A percentile compares a stretch with the other conserved stretches of the same genome.
Conservation (phyloP, 2,113 vertebrate genomes). For the Dicaeum eximium region DNA sequence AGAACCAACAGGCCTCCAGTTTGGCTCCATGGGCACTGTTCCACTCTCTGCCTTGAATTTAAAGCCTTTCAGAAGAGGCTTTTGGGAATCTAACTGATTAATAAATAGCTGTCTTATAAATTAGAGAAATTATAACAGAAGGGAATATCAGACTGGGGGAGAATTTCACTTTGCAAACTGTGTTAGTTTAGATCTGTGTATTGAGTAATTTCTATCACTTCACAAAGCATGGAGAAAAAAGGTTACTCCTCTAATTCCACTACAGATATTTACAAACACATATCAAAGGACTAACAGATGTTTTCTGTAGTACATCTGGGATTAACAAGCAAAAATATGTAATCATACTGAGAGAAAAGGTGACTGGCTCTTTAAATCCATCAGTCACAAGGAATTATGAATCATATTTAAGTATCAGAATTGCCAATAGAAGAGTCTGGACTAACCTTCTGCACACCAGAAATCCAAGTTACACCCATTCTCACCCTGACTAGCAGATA, state of each 20-base stretch:
- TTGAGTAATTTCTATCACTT: not conserved
- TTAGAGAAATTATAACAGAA: not conserved
- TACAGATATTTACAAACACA: not conserved
- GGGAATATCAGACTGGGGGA: not conserved
- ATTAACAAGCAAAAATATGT: not conserved
- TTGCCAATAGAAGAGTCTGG: not conserved
- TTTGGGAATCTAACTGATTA: not conserved
- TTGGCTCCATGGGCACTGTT: not conserved
- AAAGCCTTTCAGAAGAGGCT: not conserved
- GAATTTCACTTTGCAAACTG: not conserved
- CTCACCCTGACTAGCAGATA: not conserved
- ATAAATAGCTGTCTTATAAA: not conserved
- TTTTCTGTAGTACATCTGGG: not conserved
- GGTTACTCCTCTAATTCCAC: not conserved
- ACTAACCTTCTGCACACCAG: not conserved
- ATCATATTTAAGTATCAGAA: not conserved
- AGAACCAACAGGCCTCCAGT: not conserved
- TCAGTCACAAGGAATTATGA: not conserved
- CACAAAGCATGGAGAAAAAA: not conserved
- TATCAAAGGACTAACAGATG: not conserved
- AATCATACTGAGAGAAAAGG: not conserved
- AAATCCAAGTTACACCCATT: not conserved
- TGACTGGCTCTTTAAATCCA: slow-evolving; percentile 8
- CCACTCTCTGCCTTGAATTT: not conserved
- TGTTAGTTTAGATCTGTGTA: not conserved